These are phyloP conservation scores for Hirundo rustica DNA, from an alignment of 2,797 vertebrate species.

Conservation along the genomic window DNA sequence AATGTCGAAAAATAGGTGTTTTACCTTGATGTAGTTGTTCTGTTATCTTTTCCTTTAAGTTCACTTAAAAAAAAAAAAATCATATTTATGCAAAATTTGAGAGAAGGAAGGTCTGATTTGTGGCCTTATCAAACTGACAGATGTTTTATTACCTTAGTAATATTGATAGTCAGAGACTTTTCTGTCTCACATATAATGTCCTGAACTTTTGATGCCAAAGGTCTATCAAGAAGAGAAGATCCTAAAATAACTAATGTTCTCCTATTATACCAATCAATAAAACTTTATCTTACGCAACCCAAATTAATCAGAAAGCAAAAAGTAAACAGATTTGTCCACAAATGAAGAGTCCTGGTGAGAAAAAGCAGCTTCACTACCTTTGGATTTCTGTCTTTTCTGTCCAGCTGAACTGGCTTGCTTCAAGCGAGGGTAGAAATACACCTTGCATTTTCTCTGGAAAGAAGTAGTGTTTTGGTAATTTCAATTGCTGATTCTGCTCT, in stretches of 20 bases:
- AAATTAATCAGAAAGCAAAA: not conserved
- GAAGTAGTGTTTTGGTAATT: not conserved
- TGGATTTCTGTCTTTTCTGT: not conserved
- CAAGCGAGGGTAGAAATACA: not conserved
- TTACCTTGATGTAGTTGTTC: not conserved
- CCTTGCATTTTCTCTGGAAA: not conserved
- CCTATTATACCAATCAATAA: not conserved
- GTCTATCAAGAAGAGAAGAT: not conserved
- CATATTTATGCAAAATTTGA: not conserved
- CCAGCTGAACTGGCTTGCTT: not conserved
- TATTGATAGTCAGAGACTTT: not conserved
- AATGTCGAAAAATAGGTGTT: not conserved
- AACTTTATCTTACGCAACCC: not conserved
- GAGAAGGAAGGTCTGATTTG: not conserved
- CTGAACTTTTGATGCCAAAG: not conserved
- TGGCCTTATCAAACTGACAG: not conserved
- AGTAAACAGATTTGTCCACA: not conserved
- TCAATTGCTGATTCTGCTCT: not conserved
- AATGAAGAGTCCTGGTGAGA: not conserved
- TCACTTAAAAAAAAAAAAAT: not conserved
- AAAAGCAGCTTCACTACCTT: not conserved
- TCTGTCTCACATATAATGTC: not conserved
- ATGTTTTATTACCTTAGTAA: not conserved
- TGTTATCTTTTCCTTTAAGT: not conserved
- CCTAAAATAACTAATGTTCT: not conserved